A percentile compares a stretch with the other conserved stretches of the same genome.
These are phyloP conservation scores for Pelmatolapia mariae DNA, from an alignment of 2,113 vertebrate genomes.

Conservation along the genomic window DNA sequence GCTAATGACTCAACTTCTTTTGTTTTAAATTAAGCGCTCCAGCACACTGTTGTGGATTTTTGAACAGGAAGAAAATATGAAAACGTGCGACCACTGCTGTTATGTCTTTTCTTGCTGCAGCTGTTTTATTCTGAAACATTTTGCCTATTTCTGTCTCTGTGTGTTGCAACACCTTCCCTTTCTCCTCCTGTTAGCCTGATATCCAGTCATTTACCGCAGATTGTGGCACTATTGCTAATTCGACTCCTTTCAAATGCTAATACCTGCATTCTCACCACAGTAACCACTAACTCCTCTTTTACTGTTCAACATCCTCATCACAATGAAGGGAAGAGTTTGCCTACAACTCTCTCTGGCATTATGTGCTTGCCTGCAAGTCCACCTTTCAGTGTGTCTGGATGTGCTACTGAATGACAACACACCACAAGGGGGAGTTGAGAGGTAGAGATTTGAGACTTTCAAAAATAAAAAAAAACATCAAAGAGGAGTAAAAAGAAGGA, in stretches of 20 bases:
- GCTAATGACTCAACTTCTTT: conserved; percentile 57
- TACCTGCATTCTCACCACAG: conserved; percentile 20
- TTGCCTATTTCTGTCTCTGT: background rate
- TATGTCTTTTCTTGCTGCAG: background rate
- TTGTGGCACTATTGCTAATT: conserved; percentile 40
- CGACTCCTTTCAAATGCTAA: conserved; percentile 54
- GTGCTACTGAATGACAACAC: conserved; percentile 34
- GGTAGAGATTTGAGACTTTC: conserved; percentile 24
- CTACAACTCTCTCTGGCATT: background rate
- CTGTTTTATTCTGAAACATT: background rate
- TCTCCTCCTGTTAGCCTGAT: background rate
- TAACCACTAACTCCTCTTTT: conserved; percentile 43
- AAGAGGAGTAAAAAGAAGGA: background rate
- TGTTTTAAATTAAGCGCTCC: conserved; percentile 57
- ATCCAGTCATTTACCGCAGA: conserved; percentile 41
- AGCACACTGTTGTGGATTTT: conserved; percentile 7
- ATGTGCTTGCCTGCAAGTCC: background rate
- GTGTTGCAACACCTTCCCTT: background rate
- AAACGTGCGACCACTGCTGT: background rate
- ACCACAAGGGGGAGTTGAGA: conserved; percentile 69
- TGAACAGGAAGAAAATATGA: conserved; percentile 1
- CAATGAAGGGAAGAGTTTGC: conserved; percentile 12
- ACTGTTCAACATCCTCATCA: conserved; percentile 48
- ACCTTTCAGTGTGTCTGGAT: background rate
- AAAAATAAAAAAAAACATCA: background rate